Percentiles rank a stretch among this genome's conserved stretches.
phyloP scores from a whole-genome alignment of 2,888 invertebrate species.

The Tachina grossa region DNA sequence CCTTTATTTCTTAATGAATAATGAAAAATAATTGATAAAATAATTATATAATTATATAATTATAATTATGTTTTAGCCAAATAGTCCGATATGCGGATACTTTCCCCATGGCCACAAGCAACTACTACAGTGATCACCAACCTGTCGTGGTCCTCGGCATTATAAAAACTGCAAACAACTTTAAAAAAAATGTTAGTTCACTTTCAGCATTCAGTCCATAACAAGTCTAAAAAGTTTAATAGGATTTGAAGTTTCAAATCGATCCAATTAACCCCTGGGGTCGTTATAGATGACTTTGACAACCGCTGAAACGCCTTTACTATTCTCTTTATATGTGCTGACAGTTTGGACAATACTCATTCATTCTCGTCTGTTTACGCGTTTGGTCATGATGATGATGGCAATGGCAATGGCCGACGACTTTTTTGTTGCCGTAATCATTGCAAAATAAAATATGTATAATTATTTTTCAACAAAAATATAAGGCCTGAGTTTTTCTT shows the following conservation, averaged over 20 bases:
- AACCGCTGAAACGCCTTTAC: conserved; percentile 11
- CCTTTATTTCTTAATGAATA: no score
- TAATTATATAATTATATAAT: no score
- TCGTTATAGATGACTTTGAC: neutral
- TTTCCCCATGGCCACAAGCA: neutral
- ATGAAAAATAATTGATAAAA: no score
- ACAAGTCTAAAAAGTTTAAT: no score
- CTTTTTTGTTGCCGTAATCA: conserved; percentile 14
- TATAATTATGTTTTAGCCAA: no score
- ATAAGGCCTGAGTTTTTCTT: conserved; percentile 17
- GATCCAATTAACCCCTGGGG: neutral
- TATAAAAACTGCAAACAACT: no score
- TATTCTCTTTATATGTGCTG: conserved; percentile 67
- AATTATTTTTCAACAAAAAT: conserved; percentile 49
- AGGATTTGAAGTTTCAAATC: neutral
- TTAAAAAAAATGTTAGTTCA: no score
- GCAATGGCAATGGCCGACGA: conserved; percentile 21
- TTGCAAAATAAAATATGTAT: conserved; percentile 44
- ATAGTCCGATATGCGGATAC: neutral
- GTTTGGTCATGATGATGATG: conserved; percentile 64
- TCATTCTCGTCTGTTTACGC: conserved; percentile 70
- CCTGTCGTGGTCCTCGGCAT: neutral
- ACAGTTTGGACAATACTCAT: conserved; percentile 74
- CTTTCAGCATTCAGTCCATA: no score
- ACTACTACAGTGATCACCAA: neutral